Percentiles rank a stretch among this genome's conserved stretches.
phyloP scores from a whole-genome alignment of 2,888 invertebrate genomes.

The Melinopterus prodromus region DNA sequence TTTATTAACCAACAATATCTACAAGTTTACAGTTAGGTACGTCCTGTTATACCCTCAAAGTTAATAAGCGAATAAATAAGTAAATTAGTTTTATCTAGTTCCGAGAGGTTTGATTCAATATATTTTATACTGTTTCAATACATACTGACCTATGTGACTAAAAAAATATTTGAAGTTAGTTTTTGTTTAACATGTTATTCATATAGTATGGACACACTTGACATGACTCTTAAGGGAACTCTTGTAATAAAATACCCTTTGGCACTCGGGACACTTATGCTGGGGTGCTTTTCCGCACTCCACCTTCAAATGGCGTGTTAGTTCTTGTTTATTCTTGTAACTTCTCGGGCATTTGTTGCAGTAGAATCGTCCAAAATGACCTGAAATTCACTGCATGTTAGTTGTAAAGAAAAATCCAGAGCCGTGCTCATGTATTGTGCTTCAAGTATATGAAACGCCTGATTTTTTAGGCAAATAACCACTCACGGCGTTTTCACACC shows the following conservation, averaged over 20 bases:
- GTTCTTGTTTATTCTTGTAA: slow-evolving; percentile 66
- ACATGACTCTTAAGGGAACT: slow-evolving; percentile 24
- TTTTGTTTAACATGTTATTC: neutral
- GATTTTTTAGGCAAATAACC: too few species aligned
- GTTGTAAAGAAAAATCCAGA: neutral
- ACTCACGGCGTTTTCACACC: too few species aligned
- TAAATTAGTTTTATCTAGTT: too few species aligned
- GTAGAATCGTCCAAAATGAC: slow-evolving; percentile 29
- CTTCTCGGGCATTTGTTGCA: slow-evolving; percentile 38
- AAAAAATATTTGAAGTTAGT: neutral
- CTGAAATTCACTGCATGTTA: slow-evolving; percentile 23
- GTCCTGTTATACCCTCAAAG: too few species aligned
- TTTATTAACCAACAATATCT: too few species aligned
- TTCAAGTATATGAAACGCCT: too few species aligned
- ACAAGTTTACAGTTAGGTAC: too few species aligned
- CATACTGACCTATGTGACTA: neutral
- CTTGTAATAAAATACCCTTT: slow-evolving; percentile 29
- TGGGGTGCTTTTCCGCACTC: slow-evolving; percentile 74
- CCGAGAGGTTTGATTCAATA: too few species aligned
- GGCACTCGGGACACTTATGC: slow-evolving; percentile 27
- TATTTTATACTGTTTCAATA: too few species aligned
- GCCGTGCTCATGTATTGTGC: too few species aligned
- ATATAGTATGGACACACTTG: slow-evolving; percentile 1
- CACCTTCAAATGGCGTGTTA: slow-evolving; percentile 70
- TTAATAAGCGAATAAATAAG: too few species aligned